Conservation (phyloP, 2,888 invertebrate genomes). For the Tipula unca region DNA sequence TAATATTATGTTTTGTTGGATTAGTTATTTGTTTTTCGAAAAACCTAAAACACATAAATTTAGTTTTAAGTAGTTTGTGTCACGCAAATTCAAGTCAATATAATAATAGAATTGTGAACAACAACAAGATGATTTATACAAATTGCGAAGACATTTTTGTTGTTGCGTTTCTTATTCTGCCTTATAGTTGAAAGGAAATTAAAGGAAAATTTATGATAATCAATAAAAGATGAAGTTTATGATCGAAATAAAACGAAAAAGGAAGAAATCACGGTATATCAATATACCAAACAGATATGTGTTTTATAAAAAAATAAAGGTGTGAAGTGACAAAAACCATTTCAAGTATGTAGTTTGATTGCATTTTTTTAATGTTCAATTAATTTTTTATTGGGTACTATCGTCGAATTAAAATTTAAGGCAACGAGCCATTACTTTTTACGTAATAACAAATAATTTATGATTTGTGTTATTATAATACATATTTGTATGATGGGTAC, state of each 20-base stretch:
- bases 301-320: neutral
- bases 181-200: neutral
- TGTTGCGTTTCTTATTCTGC: neutral
- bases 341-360: neutral
- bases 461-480: too few species aligned
- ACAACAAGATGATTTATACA: neutral
- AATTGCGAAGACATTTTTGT: neutral
- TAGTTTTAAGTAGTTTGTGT: neutral
- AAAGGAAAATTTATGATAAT: neutral
- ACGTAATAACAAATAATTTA: neutral
- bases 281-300: neutral
- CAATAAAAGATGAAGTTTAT: neutral
- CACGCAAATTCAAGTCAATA: neutral
- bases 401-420: neutral
- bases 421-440: neutral
- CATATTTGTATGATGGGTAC: too few species aligned
- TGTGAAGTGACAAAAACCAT: neutral
- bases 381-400: neutral
- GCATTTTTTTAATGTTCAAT: neutral
- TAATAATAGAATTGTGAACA: neutral
- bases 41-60: neutral
- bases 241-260: neutral
- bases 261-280: neutral
- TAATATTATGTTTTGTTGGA: neutral
- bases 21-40: neutral